These are phyloP conservation scores for Pungitius pungitius DNA, from an alignment of 2,113 vertebrate species.

Conservation along the genomic window DNA sequence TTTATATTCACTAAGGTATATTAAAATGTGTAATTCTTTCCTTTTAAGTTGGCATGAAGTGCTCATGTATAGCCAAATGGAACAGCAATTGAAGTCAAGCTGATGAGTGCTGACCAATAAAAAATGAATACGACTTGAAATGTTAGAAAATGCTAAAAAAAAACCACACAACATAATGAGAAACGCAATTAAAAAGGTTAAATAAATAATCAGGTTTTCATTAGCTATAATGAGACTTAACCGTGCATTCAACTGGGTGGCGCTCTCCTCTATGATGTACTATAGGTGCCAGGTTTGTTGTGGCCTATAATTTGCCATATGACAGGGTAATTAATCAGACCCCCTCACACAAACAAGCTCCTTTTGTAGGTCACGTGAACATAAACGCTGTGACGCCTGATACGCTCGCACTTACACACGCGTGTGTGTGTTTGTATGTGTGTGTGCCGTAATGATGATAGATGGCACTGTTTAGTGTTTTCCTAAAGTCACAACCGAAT, in stretches of 20 bases:
- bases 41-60: background rate
- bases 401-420: background rate
- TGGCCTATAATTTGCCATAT: background rate
- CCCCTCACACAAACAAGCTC: conserved; percentile 4
- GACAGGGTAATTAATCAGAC: conserved; percentile 4
- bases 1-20: too few relatives aligned
- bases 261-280: background rate
- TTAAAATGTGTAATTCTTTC: background rate
- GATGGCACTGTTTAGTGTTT: conserved; percentile 23
- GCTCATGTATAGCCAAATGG: background rate
- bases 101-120: background rate
- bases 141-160: background rate
- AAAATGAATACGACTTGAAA: background rate
- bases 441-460: conserved; percentile 20
- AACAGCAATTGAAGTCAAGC: background rate
- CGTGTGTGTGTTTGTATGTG: background rate
- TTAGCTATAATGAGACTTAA: background rate
- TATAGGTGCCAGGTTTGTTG: background rate
- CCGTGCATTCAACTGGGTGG: background rate
- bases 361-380: conserved; percentile 15
- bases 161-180: background rate
- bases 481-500: conserved; percentile 10
- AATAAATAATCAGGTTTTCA: background rate
- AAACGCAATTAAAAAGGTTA: background rate
- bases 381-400: background rate